These are phyloP conservation scores for Anseranas semipalmata DNA, from an alignment of 2,113 vertebrate species.

Conservation along the genomic window DNA sequence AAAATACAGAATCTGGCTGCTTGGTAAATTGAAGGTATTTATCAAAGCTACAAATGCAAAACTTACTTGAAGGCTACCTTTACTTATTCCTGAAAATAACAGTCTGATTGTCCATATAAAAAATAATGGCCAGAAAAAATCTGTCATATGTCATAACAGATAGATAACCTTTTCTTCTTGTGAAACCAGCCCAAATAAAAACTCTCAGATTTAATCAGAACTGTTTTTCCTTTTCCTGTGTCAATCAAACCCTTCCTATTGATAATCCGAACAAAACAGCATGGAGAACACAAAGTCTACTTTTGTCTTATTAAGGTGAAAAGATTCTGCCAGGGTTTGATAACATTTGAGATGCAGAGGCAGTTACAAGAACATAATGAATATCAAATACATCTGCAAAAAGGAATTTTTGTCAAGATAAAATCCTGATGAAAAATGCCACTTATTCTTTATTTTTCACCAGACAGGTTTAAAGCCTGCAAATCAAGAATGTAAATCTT, in stretches of 20 bases:
- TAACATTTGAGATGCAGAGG: slow-evolving; percentile 49
- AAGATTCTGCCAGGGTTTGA: slow-evolving; percentile 61
- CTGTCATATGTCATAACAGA: neutral
- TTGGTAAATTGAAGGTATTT: neutral
- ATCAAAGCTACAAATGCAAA: neutral
- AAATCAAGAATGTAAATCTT: slow-evolving; percentile 10
- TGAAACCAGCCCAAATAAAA: neutral
- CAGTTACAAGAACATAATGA: slow-evolving; percentile 39
- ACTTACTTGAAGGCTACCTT: neutral
- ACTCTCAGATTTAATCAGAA: neutral
- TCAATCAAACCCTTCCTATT: slow-evolving; percentile 37
- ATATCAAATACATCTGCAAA: slow-evolving; percentile 48
- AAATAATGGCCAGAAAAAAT: neutral
- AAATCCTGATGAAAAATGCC: slow-evolving; percentile 65
- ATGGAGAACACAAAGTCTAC: neutral
- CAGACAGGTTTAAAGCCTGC: slow-evolving; percentile 26
- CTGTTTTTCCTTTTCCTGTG: neutral
- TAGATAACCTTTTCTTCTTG: neutral
- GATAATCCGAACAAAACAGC: slow-evolving; percentile 7
- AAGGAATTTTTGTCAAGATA: slow-evolving; percentile 32
- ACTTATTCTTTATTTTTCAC: slow-evolving; percentile 52
- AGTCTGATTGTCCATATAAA: neutral
- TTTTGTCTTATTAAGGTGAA: slow-evolving; percentile 60
- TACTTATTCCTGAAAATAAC: neutral
- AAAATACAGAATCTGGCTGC: neutral